Evolutionary conservation across 2,888 invertebrate genomes (phyloP).

Genomic region (Lasius fuliginosus): DNA sequence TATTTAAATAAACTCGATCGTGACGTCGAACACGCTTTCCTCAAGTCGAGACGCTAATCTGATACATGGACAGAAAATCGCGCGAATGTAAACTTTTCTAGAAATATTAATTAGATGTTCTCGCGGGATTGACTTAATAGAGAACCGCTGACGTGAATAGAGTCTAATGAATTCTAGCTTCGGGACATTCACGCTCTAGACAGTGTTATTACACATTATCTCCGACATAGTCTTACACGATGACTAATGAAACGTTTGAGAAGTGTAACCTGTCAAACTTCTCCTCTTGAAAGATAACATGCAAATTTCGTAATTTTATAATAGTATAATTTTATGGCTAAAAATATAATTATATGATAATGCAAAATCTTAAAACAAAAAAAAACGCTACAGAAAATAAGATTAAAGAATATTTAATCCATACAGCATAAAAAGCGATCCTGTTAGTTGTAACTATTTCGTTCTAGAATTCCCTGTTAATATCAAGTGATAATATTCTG

Average conservation of each 20-base stretch:
- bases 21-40: neutral
- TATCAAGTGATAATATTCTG: neutral
- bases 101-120: constrained; percentile 27
- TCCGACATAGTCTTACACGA: neutral
- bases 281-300: neutral
- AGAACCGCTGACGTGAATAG: constrained; percentile 1
- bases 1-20: constrained; percentile 18
- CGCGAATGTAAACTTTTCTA: constrained; percentile 1
- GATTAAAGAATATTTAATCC: neutral
- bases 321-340: neutral
- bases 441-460: neutral
- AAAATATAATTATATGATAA: neutral
- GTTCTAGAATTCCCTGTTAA: neutral
- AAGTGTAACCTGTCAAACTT: neutral
- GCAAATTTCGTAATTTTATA: neutral
- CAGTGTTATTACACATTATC: constrained; percentile 15
- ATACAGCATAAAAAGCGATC: neutral
- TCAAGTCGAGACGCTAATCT: constrained; percentile 1
- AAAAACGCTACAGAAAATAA: neutral
- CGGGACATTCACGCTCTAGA: constrained; percentile 19
- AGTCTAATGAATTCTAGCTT: constrained; percentile 31
- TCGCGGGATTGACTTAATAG: constrained; percentile 18
- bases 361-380: neutral
- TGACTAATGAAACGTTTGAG: constrained; percentile 11
- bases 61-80: constrained; percentile 12